Evolutionary conservation across 2,797 vertebrate genomes (phyloP).

Genomic region (Ctenosaura bakeri): DNA sequence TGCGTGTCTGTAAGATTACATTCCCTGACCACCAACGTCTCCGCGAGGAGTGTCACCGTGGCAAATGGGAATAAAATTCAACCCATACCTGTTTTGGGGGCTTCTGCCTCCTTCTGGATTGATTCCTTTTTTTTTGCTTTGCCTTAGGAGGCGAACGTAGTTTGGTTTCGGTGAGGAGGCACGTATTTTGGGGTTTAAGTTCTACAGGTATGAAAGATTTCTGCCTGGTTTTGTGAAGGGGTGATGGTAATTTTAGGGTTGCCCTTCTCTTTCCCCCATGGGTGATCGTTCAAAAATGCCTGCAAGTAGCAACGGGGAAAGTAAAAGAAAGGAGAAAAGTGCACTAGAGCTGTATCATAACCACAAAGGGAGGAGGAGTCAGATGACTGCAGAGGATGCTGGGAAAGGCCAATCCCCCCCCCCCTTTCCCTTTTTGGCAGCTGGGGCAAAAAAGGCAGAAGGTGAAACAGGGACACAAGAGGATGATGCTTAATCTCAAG

Average conservation of each 20-base stretch:
- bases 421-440: neutral
- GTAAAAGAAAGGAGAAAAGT: neutral
- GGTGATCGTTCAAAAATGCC: slow-evolving; percentile 3
- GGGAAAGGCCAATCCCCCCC: no score
- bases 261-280: neutral
- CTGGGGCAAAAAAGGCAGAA: no score
- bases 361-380: neutral
- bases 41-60: neutral
- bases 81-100: slow-evolving; percentile 17
- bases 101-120: neutral
- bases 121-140: neutral
- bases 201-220: neutral
- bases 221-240: neutral
- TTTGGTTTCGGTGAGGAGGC: no score
- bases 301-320: neutral
- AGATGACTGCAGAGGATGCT: neutral
- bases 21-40: no score
- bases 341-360: neutral
- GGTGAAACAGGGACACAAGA: neutral
- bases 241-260: neutral
- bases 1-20: no score
- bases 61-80: no score
- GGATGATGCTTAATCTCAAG: no score
- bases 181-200: neutral
- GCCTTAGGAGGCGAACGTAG: slow-evolving; percentile 34